These are phyloP conservation scores for Rhodeus uyekii DNA, from an alignment of 2,797 vertebrate genomes.

Conservation along the genomic window DNA sequence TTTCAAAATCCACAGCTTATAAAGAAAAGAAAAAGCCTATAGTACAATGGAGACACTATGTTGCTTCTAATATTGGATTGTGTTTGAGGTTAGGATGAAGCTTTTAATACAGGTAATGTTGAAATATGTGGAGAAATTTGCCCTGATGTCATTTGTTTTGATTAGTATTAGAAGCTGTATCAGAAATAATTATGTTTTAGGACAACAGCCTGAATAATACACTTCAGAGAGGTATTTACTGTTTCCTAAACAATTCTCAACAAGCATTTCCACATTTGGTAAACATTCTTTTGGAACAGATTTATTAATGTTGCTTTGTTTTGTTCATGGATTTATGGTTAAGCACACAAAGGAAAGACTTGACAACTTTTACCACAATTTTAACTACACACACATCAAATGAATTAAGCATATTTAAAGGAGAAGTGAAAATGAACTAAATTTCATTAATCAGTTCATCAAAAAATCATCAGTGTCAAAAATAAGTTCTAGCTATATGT, in stretches of 20 bases:
- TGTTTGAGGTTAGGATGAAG: background rate
- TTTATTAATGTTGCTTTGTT: background rate
- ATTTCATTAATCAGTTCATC: background rate
- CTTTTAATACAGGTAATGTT: conserved; percentile 3
- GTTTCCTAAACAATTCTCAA: background rate
- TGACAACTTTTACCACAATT: background rate
- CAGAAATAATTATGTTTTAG: conserved; percentile 32
- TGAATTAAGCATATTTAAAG: background rate
- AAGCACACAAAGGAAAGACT: background rate
- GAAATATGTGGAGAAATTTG: conserved; percentile 11
- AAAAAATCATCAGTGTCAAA: background rate
- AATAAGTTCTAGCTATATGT: too few relatives aligned
- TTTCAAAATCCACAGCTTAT: background rate
- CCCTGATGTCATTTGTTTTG: conserved; percentile 32
- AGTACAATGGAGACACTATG: background rate
- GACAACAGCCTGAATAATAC: conserved; percentile 31
- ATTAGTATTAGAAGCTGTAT: conserved; percentile 30
- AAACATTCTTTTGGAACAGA: conserved; percentile 3
- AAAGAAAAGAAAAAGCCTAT: background rate
- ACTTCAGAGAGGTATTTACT: conserved; percentile 17
- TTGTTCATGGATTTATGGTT: background rate
- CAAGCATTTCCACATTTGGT: background rate
- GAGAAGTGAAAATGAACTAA: background rate
- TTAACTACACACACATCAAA: background rate
- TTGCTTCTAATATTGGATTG: background rate